Conservation (phyloP, 2,113 vertebrate genomes). For the Gorilla gorilla region DNA sequence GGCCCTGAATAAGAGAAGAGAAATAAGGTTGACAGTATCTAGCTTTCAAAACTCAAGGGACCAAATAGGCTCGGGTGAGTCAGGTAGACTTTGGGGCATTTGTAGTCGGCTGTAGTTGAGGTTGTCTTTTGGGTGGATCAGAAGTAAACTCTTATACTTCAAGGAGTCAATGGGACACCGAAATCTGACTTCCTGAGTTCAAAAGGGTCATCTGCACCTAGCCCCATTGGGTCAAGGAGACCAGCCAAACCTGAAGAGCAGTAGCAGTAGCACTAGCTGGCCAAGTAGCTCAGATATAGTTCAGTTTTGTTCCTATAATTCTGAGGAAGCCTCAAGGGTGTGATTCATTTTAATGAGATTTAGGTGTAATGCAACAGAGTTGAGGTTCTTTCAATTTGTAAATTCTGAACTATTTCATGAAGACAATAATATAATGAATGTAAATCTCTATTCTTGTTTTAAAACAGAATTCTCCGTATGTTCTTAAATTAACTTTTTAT, state of each 20-base stretch:
- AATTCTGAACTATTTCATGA: background rate
- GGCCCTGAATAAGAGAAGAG: background rate
- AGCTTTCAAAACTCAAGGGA: background rate
- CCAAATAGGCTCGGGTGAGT: background rate
- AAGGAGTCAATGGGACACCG: background rate
- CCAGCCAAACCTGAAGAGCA: slow-evolving; percentile 31
- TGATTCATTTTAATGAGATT: slow-evolving; percentile 43
- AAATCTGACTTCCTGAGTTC: slow-evolving; percentile 6
- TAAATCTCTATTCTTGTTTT: background rate
- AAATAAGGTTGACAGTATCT: background rate
- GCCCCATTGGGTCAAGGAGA: slow-evolving; percentile 5
- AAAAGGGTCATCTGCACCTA: background rate
- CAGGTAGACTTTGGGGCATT: background rate
- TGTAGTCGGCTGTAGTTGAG: background rate
- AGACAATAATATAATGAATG: background rate
- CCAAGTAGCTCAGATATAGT: background rate
- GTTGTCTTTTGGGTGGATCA: background rate
- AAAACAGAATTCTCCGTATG: background rate
- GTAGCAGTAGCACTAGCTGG: background rate
- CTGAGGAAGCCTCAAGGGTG: background rate
- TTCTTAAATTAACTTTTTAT: background rate
- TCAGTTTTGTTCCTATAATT: slow-evolving; percentile 23
- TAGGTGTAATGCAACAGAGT: background rate
- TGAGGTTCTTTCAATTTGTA: background rate
- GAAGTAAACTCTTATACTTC: background rate